A percentile compares a stretch with the other conserved stretches of the same genome.
Evolutionary conservation across 2,888 invertebrate species (phyloP).

Genomic region (Pantelozetes paolii): DNA sequence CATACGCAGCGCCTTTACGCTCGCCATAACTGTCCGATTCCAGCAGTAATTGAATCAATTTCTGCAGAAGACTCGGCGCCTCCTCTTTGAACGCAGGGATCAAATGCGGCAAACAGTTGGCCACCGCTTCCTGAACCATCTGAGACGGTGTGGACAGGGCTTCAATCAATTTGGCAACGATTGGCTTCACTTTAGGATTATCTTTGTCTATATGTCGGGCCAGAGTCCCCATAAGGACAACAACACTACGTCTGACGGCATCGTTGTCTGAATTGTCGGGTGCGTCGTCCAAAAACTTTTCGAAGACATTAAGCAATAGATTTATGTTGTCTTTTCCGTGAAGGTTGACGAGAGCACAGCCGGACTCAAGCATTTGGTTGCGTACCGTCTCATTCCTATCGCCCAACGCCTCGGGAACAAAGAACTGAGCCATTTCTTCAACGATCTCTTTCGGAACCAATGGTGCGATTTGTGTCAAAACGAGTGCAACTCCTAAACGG

Average conservation of each 20-base stretch:
- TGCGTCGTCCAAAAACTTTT: conserved; percentile 85
- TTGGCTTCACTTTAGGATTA: conserved; percentile 86
- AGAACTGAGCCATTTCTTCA: conserved; percentile 66
- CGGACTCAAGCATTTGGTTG: conserved; percentile 86
- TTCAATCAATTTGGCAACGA: conserved; percentile 79
- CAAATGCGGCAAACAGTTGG: conserved; percentile 88
- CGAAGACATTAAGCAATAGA: conserved; percentile 79
- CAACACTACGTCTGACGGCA: conserved; percentile 89
- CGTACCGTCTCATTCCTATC: conserved; percentile 78
- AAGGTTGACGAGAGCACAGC: conserved; percentile 81
- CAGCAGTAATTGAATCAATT: conserved; percentile 76
- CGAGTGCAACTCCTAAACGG: conserved; percentile 79
- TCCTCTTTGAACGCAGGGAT: conserved; percentile 88
- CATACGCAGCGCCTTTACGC: conserved; percentile 92
- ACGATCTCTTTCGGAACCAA: conserved; percentile 66
- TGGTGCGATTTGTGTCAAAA: conserved; percentile 72
- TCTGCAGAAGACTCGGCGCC: conserved; percentile 79
- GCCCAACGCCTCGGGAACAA: conserved; percentile 77
- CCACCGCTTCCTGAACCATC: conserved; percentile 96
- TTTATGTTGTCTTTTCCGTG: conserved; percentile 72
- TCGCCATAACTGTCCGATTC: conserved; percentile 90
- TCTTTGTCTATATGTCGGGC: conserved; percentile 91
- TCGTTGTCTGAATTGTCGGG: conserved; percentile 86
- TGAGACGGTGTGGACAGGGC: conserved; percentile 95
- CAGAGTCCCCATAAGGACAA: conserved; percentile 92